Evolutionary conservation across 2,113 vertebrate genomes (phyloP).

Genomic region (Phasianus colchicus): DNA sequence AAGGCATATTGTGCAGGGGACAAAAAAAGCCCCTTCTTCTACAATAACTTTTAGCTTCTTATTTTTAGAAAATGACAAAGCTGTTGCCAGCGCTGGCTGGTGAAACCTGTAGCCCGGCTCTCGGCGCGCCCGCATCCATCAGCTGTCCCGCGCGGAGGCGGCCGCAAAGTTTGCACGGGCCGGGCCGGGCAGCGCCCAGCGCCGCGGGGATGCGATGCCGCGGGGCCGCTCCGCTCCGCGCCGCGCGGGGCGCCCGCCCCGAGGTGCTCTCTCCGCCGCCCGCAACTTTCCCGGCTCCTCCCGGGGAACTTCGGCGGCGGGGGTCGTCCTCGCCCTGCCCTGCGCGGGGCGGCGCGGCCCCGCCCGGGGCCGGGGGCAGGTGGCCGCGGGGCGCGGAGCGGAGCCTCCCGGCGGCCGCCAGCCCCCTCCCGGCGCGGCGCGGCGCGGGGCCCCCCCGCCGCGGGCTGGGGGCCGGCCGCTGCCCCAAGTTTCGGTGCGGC

Average conservation of each 20-base stretch:
- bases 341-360: not conserved
- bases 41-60: constrained; percentile 87
- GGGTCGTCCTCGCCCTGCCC: not conserved
- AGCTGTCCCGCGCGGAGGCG: constrained; percentile 73
- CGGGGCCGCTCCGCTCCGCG: not conserved
- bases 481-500: constrained; percentile 9
- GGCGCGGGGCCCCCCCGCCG: not conserved
- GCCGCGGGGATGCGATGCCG: not conserved
- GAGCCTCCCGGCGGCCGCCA: not conserved
- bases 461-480: constrained; percentile 9
- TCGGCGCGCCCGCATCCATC: constrained; percentile 71
- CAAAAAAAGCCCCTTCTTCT: constrained; percentile 84
- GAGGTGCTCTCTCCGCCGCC: constrained; percentile 70
- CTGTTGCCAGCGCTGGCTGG: constrained; percentile 80
- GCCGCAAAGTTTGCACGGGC: constrained; percentile 75
- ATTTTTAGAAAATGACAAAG: constrained; percentile 85
- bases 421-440: not conserved
- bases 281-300: constrained; percentile 70
- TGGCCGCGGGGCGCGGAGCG: not conserved
- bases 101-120: constrained; percentile 80
- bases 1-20: constrained; percentile 81
- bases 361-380: not conserved
- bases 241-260: constrained; percentile 21
- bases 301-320: not conserved
- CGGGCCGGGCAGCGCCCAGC: not conserved